phyloP scores from a whole-genome alignment of 2,113 vertebrate genomes.

The Grantiella picta region DNA sequence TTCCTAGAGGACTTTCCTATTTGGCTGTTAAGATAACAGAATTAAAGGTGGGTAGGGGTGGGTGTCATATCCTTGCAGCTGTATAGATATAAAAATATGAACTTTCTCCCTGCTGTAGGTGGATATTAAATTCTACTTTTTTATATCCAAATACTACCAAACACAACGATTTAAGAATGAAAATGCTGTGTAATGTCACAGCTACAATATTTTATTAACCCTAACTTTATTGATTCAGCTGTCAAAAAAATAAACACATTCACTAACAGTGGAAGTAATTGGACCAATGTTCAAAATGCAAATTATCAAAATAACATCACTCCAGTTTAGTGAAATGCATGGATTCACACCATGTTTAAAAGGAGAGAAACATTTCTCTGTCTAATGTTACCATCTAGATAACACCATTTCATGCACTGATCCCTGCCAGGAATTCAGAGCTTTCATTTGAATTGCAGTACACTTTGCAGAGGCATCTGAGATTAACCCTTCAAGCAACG shows the following conservation, averaged over 20 bases:
- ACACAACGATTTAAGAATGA: neutral
- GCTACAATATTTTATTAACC: neutral
- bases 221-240: neutral
- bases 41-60: neutral
- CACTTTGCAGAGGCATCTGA: neutral
- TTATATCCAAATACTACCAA: neutral
- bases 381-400: neutral
- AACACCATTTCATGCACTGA: neutral
- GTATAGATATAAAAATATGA: neutral
- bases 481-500: neutral
- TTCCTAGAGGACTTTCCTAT: neutral
- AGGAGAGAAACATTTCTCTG: neutral
- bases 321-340: neutral
- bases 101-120: neutral
- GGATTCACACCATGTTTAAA: neutral
- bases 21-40: conserved; percentile 5
- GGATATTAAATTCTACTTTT: neutral
- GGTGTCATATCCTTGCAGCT: neutral
- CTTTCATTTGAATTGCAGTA: neutral
- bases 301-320: neutral
- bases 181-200: neutral
- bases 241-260: neutral
- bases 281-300: neutral
- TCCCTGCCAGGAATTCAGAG: neutral
- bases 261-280: neutral